Conservation (phyloP, 2,797 vertebrate genomes). For the Melanogrammus aeglefinus region DNA sequence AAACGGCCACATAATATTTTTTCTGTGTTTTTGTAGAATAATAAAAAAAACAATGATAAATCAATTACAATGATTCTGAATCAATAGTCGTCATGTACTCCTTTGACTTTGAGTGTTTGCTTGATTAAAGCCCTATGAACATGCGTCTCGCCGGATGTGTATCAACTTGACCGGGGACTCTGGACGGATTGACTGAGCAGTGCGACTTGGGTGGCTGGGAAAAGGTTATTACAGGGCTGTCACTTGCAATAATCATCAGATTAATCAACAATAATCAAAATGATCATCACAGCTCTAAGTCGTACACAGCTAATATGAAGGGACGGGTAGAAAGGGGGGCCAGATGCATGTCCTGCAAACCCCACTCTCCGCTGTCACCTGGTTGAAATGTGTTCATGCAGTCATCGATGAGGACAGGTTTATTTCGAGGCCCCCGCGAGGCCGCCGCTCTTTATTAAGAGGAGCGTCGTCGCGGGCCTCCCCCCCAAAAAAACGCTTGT, state of each 20-base stretch:
- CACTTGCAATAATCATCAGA: neutral
- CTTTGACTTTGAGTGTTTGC: neutral
- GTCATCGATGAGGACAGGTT: constrained; percentile 6
- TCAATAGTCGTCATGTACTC: neutral
- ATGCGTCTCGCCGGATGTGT: neutral
- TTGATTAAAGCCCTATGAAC: neutral
- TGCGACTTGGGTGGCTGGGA: neutral
- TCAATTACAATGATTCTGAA: neutral
- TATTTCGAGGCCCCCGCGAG: constrained; percentile 46
- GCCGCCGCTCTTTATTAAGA: constrained; percentile 26
- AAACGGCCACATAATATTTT: neutral
- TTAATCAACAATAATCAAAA: neutral
- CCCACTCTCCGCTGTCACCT: neutral
- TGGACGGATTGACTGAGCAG: neutral
- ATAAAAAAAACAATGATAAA: neutral
- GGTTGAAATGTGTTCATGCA: neutral
- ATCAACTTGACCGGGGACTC: neutral
- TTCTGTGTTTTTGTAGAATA: neutral
- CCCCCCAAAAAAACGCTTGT: constrained; percentile 31
- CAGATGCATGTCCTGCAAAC: neutral
- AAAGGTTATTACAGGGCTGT: neutral
- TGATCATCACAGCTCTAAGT: neutral
- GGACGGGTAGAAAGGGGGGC: neutral
- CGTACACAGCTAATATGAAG: neutral
- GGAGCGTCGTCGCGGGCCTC: constrained; percentile 16